These are phyloP conservation scores for Dasyprocta punctata DNA, from an alignment of 2,113 vertebrate genomes.

Conservation along the genomic window DNA sequence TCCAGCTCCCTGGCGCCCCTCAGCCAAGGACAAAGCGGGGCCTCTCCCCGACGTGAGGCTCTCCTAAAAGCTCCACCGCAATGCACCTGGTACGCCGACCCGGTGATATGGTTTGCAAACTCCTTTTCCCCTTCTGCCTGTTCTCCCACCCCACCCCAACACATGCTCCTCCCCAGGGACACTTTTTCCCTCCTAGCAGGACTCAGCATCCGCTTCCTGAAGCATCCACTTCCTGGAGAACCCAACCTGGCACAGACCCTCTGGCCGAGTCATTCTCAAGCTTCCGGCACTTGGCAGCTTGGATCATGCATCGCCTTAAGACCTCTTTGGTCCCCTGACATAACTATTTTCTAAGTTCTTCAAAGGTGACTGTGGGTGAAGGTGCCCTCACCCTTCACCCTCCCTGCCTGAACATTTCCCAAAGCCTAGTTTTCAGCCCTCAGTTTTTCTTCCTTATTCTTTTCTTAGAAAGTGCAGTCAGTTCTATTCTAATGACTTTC, in stretches of 20 bases:
- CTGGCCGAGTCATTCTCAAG: background rate
- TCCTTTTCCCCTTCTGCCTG: background rate
- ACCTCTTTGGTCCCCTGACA: background rate
- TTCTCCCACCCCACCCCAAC: background rate
- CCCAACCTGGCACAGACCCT: background rate
- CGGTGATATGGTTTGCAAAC: background rate
- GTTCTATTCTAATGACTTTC: background rate
- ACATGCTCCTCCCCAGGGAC: background rate
- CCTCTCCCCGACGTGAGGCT: background rate
- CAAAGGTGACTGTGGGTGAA: background rate
- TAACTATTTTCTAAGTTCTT: background rate
- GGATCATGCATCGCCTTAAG: background rate
- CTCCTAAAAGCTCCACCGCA: background rate
- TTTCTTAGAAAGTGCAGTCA: background rate
- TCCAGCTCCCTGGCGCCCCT: background rate
- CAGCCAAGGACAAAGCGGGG: background rate
- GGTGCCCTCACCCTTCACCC: background rate
- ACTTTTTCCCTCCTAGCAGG: background rate
- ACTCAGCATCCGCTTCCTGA: background rate
- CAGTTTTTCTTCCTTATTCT: background rate
- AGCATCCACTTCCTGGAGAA: background rate
- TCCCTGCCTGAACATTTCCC: background rate
- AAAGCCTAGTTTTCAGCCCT: background rate
- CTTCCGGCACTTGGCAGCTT: background rate
- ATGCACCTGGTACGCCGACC: background rate